Evolutionary conservation across 2,888 invertebrate genomes (phyloP).

Genomic region (Trissoscelio sp.): DNA sequence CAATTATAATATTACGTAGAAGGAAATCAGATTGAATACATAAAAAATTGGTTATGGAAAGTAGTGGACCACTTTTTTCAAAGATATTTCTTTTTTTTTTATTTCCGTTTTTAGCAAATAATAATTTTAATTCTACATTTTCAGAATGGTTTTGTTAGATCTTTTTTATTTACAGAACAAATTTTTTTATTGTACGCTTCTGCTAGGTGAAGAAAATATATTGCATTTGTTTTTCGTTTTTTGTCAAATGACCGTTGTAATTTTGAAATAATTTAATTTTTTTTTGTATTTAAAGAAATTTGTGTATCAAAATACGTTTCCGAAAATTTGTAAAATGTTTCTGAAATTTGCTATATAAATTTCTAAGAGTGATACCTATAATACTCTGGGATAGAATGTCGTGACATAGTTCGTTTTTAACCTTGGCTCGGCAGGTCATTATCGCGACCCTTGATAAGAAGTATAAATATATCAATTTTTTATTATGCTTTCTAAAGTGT

Average conservation of each 20-base stretch:
- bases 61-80: conserved; percentile 7
- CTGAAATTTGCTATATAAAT: too few species aligned
- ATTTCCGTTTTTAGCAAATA: not conserved
- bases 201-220: conserved; percentile 5
- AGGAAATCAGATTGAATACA: not conserved
- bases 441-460: too few species aligned
- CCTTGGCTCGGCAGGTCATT: too few species aligned
- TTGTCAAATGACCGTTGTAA: conserved; percentile 9
- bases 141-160: conserved; percentile 3
- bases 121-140: conserved; percentile 6
- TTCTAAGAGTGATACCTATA: too few species aligned
- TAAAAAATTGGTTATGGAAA: conserved; percentile 7
- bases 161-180: conserved; percentile 4
- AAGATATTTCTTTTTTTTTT: not conserved
- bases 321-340: too few species aligned
- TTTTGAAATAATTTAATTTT: too few species aligned
- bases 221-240: conserved; percentile 12
- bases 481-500: too few species aligned
- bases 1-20: conserved; percentile 1
- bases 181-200: not conserved
- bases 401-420: too few species aligned
- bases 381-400: too few species aligned
- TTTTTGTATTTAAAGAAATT: too few species aligned
- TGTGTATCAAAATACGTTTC: too few species aligned
- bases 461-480: too few species aligned